Evolutionary conservation across 2,797 vertebrate genomes (phyloP).

Genomic region (Liasis olivaceus): DNA sequence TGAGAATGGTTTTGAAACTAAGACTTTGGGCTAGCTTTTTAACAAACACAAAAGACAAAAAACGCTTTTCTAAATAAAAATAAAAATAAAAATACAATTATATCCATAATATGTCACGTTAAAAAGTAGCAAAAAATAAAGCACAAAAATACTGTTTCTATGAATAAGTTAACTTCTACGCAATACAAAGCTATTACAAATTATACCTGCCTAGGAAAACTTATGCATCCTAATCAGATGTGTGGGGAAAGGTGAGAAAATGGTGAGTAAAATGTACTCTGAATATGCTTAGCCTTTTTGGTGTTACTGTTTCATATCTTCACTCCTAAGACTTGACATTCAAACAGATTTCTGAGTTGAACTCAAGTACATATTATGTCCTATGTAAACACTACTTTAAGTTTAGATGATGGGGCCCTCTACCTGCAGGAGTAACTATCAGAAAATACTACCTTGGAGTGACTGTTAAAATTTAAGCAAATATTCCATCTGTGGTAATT

Average conservation of each 20-base stretch:
- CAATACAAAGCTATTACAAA: not conserved
- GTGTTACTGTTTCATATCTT: not conserved
- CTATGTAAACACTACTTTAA: too few relatives aligned
- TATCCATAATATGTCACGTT: not conserved
- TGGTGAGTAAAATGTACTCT: not conserved
- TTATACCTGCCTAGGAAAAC: not conserved
- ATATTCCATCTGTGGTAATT: not conserved
- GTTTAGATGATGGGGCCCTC: not conserved
- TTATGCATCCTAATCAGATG: not conserved
- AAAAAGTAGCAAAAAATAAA: not conserved
- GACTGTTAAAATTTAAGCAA: not conserved
- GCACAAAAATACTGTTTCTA: not conserved
- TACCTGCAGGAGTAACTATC: not conserved
- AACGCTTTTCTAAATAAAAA: not conserved
- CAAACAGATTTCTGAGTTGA: not conserved
- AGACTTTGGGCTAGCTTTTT: not conserved
- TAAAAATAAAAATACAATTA: not conserved
- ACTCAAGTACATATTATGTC: not conserved
- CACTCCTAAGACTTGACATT: not conserved
- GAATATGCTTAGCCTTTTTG: not conserved
- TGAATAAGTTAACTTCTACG: not conserved
- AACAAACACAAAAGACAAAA: not conserved
- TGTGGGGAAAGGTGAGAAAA: not conserved
- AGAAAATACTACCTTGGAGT: not conserved
- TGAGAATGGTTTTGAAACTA: not conserved